Conservation (phyloP, 2,797 vertebrate genomes). For the Lagodon rhomboides region DNA sequence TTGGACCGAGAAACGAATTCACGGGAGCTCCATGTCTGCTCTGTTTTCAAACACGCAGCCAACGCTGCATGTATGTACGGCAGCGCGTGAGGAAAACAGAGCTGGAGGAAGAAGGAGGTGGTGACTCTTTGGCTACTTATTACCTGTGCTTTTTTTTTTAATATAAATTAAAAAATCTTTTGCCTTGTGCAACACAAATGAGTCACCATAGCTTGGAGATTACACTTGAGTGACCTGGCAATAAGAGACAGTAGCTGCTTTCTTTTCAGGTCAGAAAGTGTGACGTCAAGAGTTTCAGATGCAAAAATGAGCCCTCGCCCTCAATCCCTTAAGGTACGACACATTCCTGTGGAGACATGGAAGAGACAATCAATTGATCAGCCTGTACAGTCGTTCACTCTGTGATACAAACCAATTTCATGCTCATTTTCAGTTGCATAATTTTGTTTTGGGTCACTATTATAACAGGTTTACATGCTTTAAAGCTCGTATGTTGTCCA, state of each 20-base stretch:
- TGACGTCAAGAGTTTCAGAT: slow-evolving; percentile 1
- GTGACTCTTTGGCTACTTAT: not conserved
- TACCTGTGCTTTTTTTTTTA: not conserved
- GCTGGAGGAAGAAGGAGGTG: not conserved
- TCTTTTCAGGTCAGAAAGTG: slow-evolving; percentile 5
- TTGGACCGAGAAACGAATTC: slow-evolving; percentile 39
- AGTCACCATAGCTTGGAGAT: slow-evolving; percentile 28
- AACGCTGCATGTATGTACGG: slow-evolving; percentile 2
- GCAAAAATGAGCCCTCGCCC: not conserved
- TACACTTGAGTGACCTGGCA: slow-evolving; percentile 14
- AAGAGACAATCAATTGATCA: slow-evolving; percentile 39
- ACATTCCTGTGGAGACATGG: slow-evolving; percentile 17
- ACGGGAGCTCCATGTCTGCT: slow-evolving; percentile 19
- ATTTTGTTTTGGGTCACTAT: too few species aligned
- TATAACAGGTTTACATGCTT: too few species aligned
- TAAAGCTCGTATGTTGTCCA: too few species aligned
- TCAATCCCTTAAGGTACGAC: slow-evolving; percentile 3
- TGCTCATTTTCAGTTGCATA: too few species aligned
- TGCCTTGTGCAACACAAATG: not conserved
- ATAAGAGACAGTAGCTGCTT: not conserved
- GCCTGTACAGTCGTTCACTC: slow-evolving; percentile 33
- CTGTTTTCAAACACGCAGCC: slow-evolving; percentile 29
- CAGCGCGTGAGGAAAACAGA: not conserved
- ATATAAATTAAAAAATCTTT: not conserved
- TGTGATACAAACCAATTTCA: not conserved